A percentile compares a stretch with the other conserved stretches of the same genome.
Evolutionary conservation across 2,113 vertebrate species (phyloP).

Genomic region (Oncorhynchus mykiss): DNA sequence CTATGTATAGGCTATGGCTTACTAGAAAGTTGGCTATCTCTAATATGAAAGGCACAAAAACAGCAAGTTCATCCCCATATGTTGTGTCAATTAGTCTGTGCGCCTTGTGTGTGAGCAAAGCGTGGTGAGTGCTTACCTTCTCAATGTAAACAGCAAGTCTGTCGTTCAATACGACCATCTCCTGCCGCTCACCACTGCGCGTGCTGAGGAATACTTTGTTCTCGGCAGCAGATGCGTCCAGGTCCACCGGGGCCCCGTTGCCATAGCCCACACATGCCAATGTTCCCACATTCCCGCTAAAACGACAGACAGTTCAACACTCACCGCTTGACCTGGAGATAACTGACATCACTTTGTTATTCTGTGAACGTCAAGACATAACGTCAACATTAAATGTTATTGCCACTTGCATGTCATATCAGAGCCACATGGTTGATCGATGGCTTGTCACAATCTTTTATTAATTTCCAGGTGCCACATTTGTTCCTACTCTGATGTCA

Average conservation of each 20-base stretch:
- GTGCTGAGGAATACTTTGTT: conserved; percentile 70
- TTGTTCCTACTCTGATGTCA: background rate
- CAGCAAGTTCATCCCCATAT: background rate
- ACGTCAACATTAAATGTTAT: background rate
- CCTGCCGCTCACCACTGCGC: conserved; percentile 63
- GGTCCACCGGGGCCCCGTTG: conserved; percentile 56
- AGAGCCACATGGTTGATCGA: background rate
- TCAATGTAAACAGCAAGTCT: conserved; percentile 71
- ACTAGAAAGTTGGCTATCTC: no score
- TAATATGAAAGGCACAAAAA: background rate
- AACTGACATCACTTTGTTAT: background rate
- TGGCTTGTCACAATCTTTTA: background rate
- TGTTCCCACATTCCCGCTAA: conserved; percentile 52
- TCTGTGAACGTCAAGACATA: background rate
- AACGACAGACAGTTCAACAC: conserved; percentile 21
- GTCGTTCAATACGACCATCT: conserved; percentile 73
- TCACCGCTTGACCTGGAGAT: background rate
- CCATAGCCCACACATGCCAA: conserved; percentile 58
- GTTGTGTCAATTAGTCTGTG: background rate
- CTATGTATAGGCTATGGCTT: background rate
- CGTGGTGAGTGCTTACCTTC: conserved; percentile 52
- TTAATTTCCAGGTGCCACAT: background rate
- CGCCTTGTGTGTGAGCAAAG: background rate
- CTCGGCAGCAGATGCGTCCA: conserved; percentile 66
- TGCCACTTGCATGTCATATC: background rate